These are phyloP conservation scores for Spheniscus humboldti DNA, from an alignment of 2,797 vertebrate species.

Conservation along the genomic window DNA sequence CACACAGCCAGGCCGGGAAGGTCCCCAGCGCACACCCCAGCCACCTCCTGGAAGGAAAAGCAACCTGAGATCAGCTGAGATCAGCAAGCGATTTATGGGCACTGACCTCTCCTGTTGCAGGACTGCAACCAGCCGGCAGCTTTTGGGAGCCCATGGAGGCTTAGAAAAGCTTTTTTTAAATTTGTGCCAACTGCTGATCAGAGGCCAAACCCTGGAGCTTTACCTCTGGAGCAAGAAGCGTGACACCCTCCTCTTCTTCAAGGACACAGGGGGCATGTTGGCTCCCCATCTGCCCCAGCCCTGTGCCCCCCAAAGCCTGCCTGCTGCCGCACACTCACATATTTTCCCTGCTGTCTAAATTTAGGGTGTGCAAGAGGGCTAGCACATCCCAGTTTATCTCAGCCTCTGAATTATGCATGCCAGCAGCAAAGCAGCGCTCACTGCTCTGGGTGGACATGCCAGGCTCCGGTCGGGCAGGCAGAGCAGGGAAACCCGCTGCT, in stretches of 20 bases:
- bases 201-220: neutral
- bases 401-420: neutral
- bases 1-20: neutral
- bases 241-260: neutral
- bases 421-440: rapidly evolving
- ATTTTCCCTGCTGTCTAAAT: neutral
- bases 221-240: neutral
- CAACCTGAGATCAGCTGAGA: neutral
- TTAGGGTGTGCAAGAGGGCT: slow-evolving; percentile 1
- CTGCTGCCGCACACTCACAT: neutral
- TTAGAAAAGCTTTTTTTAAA: neutral
- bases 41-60: neutral
- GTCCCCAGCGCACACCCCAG: neutral
- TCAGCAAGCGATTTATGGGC: neutral
- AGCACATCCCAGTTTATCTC: neutral
- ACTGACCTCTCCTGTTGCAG: neutral
- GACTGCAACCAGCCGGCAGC: neutral
- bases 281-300: neutral
- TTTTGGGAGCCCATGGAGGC: neutral
- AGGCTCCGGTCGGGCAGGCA: neutral
- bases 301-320: neutral
- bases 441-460: rapidly evolving
- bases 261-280: neutral
- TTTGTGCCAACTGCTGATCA: neutral
- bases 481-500: neutral